Conservation (phyloP, 2,113 vertebrate species). For the Sprattus sprattus region DNA sequence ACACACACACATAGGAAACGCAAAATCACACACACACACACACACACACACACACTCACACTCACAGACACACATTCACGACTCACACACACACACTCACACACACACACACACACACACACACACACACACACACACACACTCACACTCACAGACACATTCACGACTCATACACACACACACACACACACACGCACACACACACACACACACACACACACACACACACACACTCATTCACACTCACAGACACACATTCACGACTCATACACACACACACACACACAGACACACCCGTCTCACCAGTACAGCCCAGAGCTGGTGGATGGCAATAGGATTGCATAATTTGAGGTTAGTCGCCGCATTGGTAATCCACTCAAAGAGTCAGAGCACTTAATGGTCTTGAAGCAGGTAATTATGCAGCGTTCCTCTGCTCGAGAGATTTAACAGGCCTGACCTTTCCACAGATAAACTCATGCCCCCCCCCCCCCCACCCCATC, state of each 20-base stretch:
- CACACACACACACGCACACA: slow-evolving; percentile 15
- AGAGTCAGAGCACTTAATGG: too few relatives aligned
- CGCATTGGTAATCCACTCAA: too few relatives aligned
- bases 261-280: not conserved
- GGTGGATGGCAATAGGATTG: too few relatives aligned
- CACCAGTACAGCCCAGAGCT: too few relatives aligned
- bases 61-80: not conserved
- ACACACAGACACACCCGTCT: not conserved
- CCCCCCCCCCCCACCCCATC: not conserved
- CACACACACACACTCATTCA: slow-evolving; percentile 21
- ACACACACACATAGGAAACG: not conserved
- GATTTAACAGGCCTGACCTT: too few relatives aligned
- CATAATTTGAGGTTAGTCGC: too few relatives aligned
- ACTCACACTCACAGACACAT: slow-evolving; percentile 26
- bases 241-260: not conserved
- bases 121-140: not conserved
- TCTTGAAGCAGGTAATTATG: too few relatives aligned
- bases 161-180: not conserved
- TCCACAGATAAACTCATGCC: not conserved
- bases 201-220: not conserved
- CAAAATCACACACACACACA: not conserved
- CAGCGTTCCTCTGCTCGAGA: too few relatives aligned
- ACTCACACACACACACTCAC: not conserved
- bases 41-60: not conserved
- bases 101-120: not conserved